Base-by-base conservation (phyloP, 2,797 vertebrate species). In the Oryzias sinensis region DNA sequence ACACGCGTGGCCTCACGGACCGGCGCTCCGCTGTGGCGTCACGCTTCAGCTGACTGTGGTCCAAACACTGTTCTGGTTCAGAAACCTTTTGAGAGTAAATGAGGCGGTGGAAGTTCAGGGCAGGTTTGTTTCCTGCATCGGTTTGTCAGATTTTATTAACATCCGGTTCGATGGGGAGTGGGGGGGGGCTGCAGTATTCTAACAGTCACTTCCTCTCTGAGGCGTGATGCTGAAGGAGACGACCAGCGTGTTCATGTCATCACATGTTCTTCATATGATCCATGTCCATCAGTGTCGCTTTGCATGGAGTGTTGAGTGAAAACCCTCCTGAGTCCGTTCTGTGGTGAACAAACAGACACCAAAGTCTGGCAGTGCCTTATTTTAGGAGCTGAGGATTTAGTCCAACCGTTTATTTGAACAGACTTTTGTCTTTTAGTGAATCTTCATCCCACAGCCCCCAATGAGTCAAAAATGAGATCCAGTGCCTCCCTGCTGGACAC, bases 51-150 rank as follows among this genome's bases (percentile, higher is more conserved):
- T 16, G 2, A 14, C 44, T 46, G 24, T 3, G 25, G 42, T 44
- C 16, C 33, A 37, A 37, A 37, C 33, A 37, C 11, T 37, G 33
- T 13, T 37, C 33, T 37, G 11, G 33, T 11, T 33, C 11, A 33
- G 11, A 33, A 33, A 33, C 3, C 2, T 2, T 0, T 37, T 37
- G 9, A 37, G 33, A 11, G 2, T 11, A 50, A 42, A 44, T n/a
- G 60, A 86, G 80, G 74, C 54, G 16, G 25, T 76, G 65, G 29
- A 74, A 40, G 80, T 64, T 68, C 67, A 80, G 63, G 69, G 76
- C 65, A 42, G 22, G 25, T 62, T 51, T 68, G 7, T 45, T 56
- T 85, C 59, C 68, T 64, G 4, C 33, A 13, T 59, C 53, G 49
- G 20, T 68, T 13, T 33, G 29, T 33, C 2, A 9, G 29, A 11